These are phyloP conservation scores for Hipparchia sbordonii DNA, from an alignment of 2,888 invertebrate species.

Conservation along the genomic window DNA sequence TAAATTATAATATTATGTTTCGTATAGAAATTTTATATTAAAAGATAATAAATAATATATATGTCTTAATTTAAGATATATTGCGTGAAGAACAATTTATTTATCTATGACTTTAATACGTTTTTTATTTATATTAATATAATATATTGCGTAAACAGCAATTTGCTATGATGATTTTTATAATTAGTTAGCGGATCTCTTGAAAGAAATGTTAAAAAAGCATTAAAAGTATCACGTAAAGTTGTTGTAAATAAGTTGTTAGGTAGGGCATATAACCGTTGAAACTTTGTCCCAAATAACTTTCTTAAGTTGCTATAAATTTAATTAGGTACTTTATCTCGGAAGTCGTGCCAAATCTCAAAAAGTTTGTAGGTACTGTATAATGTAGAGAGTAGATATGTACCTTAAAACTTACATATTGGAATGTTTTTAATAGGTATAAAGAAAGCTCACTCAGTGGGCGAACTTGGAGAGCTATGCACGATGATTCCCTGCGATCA, in stretches of 20 bases:
- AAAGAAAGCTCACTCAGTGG: too few relatives aligned
- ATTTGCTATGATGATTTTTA: not conserved
- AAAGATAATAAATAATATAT: too few relatives aligned
- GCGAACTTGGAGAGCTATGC: too few relatives aligned
- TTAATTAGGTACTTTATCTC: constrained; percentile 13
- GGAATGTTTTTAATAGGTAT: too few relatives aligned
- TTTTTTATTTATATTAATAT: not conserved
- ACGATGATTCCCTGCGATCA: too few relatives aligned
- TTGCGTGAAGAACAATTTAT: too few relatives aligned
- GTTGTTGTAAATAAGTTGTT: constrained; percentile 11
- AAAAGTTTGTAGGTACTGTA: too few relatives aligned
- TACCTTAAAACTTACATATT: too few relatives aligned
- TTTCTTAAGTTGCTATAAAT: not conserved
- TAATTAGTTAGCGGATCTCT: not conserved
- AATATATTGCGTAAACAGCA: not conserved
- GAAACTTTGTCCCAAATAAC: constrained; percentile 23
- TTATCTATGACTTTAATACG: too few relatives aligned
- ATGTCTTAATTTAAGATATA: too few relatives aligned
- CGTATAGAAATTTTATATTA: too few relatives aligned
- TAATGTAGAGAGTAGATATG: too few relatives aligned
- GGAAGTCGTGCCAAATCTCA: not conserved
- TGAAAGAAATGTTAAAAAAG: constrained; percentile 4
- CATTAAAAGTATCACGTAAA: constrained; percentile 30
- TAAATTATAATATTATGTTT: constrained; percentile 1
- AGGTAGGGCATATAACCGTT: not conserved